Evolutionary conservation across 2,113 vertebrate genomes (phyloP), one percentile per base, ranked within the genome.

Genomic region (Bucco capensis): DNA sequence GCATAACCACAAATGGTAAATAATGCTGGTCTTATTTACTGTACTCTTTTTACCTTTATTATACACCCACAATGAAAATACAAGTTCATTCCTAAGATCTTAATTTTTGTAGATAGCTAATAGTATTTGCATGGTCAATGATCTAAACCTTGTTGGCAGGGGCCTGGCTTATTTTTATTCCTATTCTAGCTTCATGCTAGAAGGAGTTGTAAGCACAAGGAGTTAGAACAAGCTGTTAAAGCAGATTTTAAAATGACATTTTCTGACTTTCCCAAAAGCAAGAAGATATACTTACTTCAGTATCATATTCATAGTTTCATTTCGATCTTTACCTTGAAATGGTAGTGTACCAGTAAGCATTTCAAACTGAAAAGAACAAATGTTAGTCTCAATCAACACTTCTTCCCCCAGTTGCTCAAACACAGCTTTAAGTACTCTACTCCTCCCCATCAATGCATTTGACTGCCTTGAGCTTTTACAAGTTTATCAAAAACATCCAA

Each of bases 261-360:
- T 75, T 71, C 16, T 42, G 33, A 69, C 15, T 86, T 82, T n/a
- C 46, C 37, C 62, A 46, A 71, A 53, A 66, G 30, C 10, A 78
- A 92, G n/a, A 80, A 92, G 65, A 80, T 57, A 57, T 69, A 98
- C 99, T 99, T 97, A 99, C 99, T 99, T 99, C 73, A 99, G 98
- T 88, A 99, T 99, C 99, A 99, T 99, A 97, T 99, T 99, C 99
- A 99, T 99, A 66, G 99, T 99, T 94, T 99, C 99, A 70, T 99
- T 99, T 92, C 99, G 98, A 96, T 99, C 99, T 98, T 99, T 99
- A 91, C 99, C 98, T 99, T 99, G 99, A 96, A 99, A 99, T 56
- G 99, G 99, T 93, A 99, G 97, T 25, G 98, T 99, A 95, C 99
- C 99, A 30, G 99, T 99, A 87, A 99, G 98, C 98, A 99, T 99